Percentiles rank a stretch among this genome's conserved stretches.
These are phyloP conservation scores for Meandrusa payeni DNA, from an alignment of 2,888 invertebrate genomes.

Conservation along the genomic window DNA sequence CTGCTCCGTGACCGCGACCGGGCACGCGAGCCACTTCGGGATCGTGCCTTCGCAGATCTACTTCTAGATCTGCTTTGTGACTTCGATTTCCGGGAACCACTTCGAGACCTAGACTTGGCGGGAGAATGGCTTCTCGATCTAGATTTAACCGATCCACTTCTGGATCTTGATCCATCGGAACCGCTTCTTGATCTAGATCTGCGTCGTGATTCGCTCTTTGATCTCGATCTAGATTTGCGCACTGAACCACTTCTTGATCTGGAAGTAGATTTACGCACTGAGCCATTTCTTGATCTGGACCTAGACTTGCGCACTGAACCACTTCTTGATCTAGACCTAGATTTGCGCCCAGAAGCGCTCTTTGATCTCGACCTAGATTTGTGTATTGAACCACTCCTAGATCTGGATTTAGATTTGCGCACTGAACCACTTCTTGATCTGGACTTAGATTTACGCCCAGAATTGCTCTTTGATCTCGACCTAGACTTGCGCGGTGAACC, in stretches of 20 bases:
- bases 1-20: slow-evolving; percentile 25
- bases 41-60: no score
- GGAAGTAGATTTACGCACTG: slow-evolving; percentile 33
- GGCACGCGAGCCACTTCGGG: no score
- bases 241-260: slow-evolving; percentile 32
- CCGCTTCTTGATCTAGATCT: slow-evolving; percentile 30
- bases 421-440: slow-evolving; percentile 36
- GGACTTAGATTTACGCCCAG: slow-evolving; percentile 40
- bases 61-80: slow-evolving; percentile 26
- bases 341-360: slow-evolving; percentile 42
- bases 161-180: slow-evolving; percentile 25
- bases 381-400: slow-evolving; percentile 39
- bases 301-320: slow-evolving; percentile 32
- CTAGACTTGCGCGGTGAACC: slow-evolving; percentile 34
- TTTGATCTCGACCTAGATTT: slow-evolving; percentile 37
- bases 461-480: slow-evolving; percentile 32
- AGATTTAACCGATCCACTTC: slow-evolving; percentile 35
- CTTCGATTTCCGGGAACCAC: slow-evolving; percentile 34
- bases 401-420: slow-evolving; percentile 36
- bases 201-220: slow-evolving; percentile 34
- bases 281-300: slow-evolving; percentile 36
- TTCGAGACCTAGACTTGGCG: slow-evolving; percentile 32
- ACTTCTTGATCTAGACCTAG: slow-evolving; percentile 36
- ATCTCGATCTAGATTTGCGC: slow-evolving; percentile 31
- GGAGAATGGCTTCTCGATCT: slow-evolving; percentile 32